These are phyloP conservation scores for Alitta virens DNA, from an alignment of 2,888 invertebrate species.

Conservation along the genomic window DNA sequence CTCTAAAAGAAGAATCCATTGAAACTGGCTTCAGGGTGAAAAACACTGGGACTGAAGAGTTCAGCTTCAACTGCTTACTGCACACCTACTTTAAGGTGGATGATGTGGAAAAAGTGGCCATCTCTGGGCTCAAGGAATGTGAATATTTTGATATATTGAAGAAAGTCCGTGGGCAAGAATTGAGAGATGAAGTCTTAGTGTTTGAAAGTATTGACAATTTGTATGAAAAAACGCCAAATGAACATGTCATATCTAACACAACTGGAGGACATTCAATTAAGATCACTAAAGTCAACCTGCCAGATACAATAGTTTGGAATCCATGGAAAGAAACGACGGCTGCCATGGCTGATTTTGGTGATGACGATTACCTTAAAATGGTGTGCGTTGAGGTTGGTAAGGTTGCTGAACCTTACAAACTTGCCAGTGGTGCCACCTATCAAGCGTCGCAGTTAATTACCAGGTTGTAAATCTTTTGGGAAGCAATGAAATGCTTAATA, in stretches of 20 bases:
- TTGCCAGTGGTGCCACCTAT: conserved; percentile 80
- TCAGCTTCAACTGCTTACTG: conserved; percentile 79
- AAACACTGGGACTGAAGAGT: conserved; percentile 69
- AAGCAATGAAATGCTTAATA: too few species aligned
- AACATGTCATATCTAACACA: conserved; percentile 89
- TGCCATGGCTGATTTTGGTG: conserved; percentile 91
- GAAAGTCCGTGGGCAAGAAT: conserved; percentile 66
- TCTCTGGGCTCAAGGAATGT: conserved; percentile 82
- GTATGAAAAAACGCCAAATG: conserved; percentile 88
- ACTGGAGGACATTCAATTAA: conserved; percentile 89
- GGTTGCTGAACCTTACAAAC: conserved; percentile 81
- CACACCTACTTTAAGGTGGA: conserved; percentile 96
- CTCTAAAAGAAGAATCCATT: conserved; percentile 84
- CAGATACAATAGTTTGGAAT: conserved; percentile 96
- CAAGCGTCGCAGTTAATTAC: conserved; percentile 72
- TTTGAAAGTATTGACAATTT: conserved; percentile 83
- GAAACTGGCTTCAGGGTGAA: conserved; percentile 79
- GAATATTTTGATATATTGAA: not conserved
- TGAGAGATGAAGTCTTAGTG: conserved; percentile 84
- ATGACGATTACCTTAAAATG: conserved; percentile 95
- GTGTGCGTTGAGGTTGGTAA: conserved; percentile 93
- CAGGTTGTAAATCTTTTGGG: too few species aligned
- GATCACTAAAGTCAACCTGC: conserved; percentile 90
- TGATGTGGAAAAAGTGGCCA: conserved; percentile 86
- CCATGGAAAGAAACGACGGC: conserved; percentile 92